Conservation (phyloP, 2,113 vertebrate species). For the Oryzias woworae region DNA sequence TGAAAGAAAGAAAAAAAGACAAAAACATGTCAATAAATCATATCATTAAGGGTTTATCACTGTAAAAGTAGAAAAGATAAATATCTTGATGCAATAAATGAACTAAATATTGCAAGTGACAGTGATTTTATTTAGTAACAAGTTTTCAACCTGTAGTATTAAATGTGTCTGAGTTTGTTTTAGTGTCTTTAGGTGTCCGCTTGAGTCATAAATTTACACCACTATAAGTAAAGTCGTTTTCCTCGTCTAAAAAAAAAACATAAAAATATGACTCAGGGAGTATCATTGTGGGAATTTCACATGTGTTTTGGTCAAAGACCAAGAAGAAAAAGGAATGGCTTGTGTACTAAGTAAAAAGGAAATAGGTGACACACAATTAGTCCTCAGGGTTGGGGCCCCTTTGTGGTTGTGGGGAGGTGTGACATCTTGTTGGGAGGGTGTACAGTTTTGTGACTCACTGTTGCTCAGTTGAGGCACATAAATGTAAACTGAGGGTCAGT, state of each 20-base stretch:
- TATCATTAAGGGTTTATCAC: not conserved
- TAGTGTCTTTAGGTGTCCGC: conserved; percentile 16
- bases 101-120: too few relatives aligned
- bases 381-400: conserved; percentile 30
- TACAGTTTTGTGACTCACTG: conserved; percentile 46
- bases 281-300: conserved; percentile 46
- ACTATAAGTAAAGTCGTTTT: conserved; percentile 40
- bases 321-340: conserved; percentile 2
- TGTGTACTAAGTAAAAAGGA: conserved; percentile 45
- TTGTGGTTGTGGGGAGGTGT: conserved; percentile 43
- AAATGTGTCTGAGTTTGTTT: too few relatives aligned
- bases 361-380: conserved; percentile 53
- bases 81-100: too few relatives aligned
- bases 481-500: not conserved
- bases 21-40: not conserved
- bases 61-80: not conserved
- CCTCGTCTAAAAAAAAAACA: conserved; percentile 19
- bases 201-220: conserved; percentile 13
- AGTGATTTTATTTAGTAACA: too few relatives aligned
- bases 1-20: too few relatives aligned
- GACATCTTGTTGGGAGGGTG: conserved; percentile 14
- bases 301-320: conserved; percentile 34
- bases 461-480: conserved; percentile 30
- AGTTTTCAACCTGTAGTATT: too few relatives aligned
- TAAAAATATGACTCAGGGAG: conserved; percentile 25